A percentile compares a stretch with the other conserved stretches of the same genome.
Conservation (phyloP, 2,888 invertebrate species). For the Helicoverpa assulta region DNA sequence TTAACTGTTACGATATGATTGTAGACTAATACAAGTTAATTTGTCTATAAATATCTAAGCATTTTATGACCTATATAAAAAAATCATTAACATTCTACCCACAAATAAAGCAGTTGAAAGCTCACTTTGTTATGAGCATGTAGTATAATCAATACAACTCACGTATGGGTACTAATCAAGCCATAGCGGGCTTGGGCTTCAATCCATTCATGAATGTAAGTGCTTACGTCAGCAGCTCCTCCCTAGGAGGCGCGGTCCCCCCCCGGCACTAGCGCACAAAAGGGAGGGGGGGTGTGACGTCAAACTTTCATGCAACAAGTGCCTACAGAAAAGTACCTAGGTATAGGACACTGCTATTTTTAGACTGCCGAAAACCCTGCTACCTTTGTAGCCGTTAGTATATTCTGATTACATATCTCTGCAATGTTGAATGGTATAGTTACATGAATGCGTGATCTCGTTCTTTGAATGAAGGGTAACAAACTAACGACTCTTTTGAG, state of each 20-base stretch:
- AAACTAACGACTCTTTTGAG: neutral
- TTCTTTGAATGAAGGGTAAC: conserved; percentile 8
- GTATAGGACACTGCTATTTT: conserved; percentile 81
- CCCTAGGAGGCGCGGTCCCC: conserved; percentile 78
- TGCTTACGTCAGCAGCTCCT: conserved; percentile 83
- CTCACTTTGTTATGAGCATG: conserved; percentile 29
- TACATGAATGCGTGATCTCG: conserved; percentile 13
- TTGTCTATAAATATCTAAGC: neutral
- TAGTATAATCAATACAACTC: conserved; percentile 47
- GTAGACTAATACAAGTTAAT: neutral
- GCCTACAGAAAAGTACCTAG: conserved; percentile 76
- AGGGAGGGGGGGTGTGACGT: conserved; percentile 83
- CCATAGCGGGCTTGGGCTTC: conserved; percentile 75
- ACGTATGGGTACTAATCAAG: conserved; percentile 64
- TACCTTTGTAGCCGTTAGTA: conserved; percentile 44
- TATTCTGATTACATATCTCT: conserved; percentile 37
- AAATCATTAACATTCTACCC: conserved; percentile 9
- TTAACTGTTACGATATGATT: neutral
- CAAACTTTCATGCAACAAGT: conserved; percentile 87
- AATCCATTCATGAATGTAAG: conserved; percentile 87
- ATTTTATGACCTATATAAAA: conserved; percentile 33
- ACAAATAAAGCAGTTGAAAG: conserved; percentile 40
- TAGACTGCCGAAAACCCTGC: conserved; percentile 73
- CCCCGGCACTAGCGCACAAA: conserved; percentile 66
- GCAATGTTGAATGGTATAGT: conserved; percentile 23